A percentile compares a stretch with the other conserved stretches of the same genome.
These are phyloP conservation scores for Copsychus sechellarum DNA, from an alignment of 2,113 vertebrate genomes.

Conservation along the genomic window DNA sequence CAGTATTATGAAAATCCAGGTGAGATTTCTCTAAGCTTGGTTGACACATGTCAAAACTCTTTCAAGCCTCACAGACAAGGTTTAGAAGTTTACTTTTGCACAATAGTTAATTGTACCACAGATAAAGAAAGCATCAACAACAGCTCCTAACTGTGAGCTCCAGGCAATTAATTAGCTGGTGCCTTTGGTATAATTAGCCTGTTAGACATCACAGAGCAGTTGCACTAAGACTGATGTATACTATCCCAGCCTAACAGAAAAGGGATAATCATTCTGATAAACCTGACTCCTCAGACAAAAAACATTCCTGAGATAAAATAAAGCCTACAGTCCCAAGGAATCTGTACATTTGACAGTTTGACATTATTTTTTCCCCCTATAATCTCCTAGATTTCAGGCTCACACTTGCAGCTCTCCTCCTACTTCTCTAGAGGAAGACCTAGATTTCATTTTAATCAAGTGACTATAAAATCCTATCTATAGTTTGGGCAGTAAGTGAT, in stretches of 20 bases:
- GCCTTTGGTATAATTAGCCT: not conserved
- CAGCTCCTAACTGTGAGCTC: not conserved
- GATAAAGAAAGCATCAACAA: not conserved
- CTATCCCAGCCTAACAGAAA: not conserved
- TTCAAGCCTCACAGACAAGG: not conserved
- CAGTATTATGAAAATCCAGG: not conserved
- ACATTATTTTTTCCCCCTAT: not conserved
- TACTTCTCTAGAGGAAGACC: not conserved
- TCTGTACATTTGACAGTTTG: not conserved
- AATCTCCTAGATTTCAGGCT: not conserved
- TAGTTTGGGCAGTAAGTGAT: not conserved
- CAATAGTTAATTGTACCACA: not conserved
- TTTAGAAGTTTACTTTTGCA: not conserved
- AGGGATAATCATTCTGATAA: not conserved
- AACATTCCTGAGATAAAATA: not conserved
- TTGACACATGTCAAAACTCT: not conserved
- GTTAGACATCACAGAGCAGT: not conserved
- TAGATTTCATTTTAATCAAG: not conserved
- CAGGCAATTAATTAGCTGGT: not conserved
- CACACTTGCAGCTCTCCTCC: not conserved
- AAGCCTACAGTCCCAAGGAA: not conserved
- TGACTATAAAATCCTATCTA: not conserved
- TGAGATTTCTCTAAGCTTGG: not conserved
- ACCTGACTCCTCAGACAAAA: not conserved
- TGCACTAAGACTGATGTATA: not conserved